Conservation (phyloP, 2,797 vertebrate species). For the Smutsia gigantea region DNA sequence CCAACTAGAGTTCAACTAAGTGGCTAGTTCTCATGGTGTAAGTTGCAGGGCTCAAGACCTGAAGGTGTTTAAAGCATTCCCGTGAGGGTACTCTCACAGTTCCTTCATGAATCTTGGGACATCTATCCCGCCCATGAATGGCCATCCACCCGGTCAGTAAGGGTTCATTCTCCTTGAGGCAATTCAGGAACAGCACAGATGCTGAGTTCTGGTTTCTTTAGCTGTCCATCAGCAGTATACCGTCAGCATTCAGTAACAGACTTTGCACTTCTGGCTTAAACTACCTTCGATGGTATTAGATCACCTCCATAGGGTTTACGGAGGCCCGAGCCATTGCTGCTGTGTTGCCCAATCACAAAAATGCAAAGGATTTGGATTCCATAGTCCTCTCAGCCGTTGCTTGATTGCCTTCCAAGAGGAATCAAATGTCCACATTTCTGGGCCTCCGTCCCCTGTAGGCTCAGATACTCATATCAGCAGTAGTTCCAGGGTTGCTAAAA, state of each 20-base stretch:
- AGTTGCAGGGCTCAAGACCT: not conserved
- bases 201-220: not conserved
- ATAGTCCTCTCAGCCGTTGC: not conserved
- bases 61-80: not conserved
- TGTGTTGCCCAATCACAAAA: not conserved
- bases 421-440: not conserved
- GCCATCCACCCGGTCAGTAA: not conserved
- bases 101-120: not conserved
- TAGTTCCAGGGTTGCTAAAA: not conserved
- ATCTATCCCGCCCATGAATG: not conserved
- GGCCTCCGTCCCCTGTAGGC: not conserved
- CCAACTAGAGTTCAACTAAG: not conserved
- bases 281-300: not conserved
- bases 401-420: constrained; percentile 1
- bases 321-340: not conserved
- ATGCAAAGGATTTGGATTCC: not conserved
- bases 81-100: not conserved
- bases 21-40: not conserved
- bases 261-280: not conserved
- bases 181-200: not conserved
- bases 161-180: not conserved
- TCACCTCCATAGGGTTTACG: not conserved
- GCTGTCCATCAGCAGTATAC: not conserved
- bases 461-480: not conserved
- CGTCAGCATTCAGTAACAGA: not conserved